Evolutionary conservation across 2,797 vertebrate species (phyloP), one percentile per base, ranked within the genome.

Genomic region (Acomys russatus): DNA sequence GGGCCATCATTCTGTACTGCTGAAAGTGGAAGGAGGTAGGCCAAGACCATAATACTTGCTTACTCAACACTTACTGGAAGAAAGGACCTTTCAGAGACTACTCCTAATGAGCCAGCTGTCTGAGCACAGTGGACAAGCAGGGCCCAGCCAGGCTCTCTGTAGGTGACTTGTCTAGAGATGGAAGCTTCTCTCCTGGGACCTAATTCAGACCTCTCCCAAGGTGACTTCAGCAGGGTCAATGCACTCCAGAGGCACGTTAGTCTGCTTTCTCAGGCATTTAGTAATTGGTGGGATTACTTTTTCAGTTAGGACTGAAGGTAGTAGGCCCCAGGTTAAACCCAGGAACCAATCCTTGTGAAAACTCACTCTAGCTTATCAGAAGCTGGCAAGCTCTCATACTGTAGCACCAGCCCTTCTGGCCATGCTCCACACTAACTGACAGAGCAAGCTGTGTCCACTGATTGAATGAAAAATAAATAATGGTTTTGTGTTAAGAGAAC

Each of bases 401-500:
- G 2, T 77, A 17, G 90, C 7, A 61, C 80, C 25, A 59, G 85
- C 44, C 9, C 77, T 80, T 92, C 59, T 59, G 74, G 88, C 90
- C 49, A 49, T 90, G 92, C 85, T 86, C 80, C 95, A n/a, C 49
- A 38, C 74, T 90, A 94, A 96, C 77, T 96, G 92, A 88, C 97
- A 95, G 94, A 78, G 98, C 97, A 92, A 0, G 12, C 96, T 88
- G 38, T 89, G 91, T 63, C 92, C 93, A 88, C 98, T 90, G 98
- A 95, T 95, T 96, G 96, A 96, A 7, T 93, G 94, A 93, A 96
- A 51, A 70, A 91, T 66, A 84, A 98, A 90, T 77, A 88, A 97
- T 94, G 93, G 95, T 98, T 98, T 96, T 98, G 91, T 15, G 20
- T 83, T 88, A 77, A n/a, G 94, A 97, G 92, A 97, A 97, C 97